A percentile compares a stretch with the other conserved stretches of the same genome.
These are phyloP conservation scores for Craterocephalus amniculus DNA, from an alignment of 2,797 vertebrate genomes.

Conservation along the genomic window DNA sequence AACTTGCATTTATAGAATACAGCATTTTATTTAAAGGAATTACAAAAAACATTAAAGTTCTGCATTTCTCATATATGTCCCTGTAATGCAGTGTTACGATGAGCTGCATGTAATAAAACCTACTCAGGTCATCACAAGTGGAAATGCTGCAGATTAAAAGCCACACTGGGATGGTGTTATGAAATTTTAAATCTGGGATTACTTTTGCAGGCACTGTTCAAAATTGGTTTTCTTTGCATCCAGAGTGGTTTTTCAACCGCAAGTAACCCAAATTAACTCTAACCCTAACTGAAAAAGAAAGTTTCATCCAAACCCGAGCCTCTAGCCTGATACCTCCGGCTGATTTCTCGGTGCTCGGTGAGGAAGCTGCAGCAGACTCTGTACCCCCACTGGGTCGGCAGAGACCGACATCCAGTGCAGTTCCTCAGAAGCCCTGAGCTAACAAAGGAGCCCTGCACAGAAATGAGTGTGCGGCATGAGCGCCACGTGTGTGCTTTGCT, in stretches of 20 bases:
- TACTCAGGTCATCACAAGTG: constrained; percentile 25
- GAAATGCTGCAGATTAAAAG: constrained; percentile 44
- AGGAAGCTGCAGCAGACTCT: constrained; percentile 36
- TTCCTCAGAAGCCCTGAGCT: constrained; percentile 48
- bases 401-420: constrained; percentile 38
- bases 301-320: constrained; percentile 27
- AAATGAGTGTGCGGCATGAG: constrained; percentile 32
- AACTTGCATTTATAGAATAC: too few relatives aligned
- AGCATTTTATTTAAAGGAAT: neutral
- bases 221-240: constrained; percentile 66
- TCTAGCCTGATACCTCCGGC: constrained; percentile 43
- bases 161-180: constrained; percentile 32
- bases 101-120: constrained; percentile 12
- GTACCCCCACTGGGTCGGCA: constrained; percentile 27
- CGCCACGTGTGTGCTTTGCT: constrained; percentile 4
- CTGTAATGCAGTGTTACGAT: neutral
- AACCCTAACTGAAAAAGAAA: constrained; percentile 46
- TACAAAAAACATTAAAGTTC: neutral
- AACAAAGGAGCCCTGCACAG: constrained; percentile 42
- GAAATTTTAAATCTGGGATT: constrained; percentile 52
- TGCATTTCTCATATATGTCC: neutral
- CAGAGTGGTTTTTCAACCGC: constrained; percentile 52
- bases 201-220: constrained; percentile 47
- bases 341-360: constrained; percentile 36
- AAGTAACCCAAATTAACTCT: constrained; percentile 67